Conservation (phyloP, 2,797 vertebrate species). For the Bovichtus variegatus region DNA sequence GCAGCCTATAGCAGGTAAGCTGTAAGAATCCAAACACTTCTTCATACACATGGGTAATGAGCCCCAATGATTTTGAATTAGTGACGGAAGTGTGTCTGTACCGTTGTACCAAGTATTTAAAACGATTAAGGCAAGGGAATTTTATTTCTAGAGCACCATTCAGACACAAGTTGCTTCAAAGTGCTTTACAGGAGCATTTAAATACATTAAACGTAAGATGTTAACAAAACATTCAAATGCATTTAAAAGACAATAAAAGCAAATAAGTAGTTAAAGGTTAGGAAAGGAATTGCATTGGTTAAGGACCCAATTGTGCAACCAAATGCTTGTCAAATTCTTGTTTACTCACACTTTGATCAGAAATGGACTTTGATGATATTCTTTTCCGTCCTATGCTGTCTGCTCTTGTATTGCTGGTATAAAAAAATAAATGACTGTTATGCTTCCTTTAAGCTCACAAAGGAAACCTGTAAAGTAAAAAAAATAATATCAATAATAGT, state of each 20-base stretch:
- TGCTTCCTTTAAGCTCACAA: neutral
- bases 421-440: too few relatives aligned
- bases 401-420: neutral
- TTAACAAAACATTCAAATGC: too few relatives aligned
- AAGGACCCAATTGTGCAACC: too few relatives aligned
- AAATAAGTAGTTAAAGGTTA: too few relatives aligned
- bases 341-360: neutral
- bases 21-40: neutral
- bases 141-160: too few relatives aligned
- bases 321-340: neutral
- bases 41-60: neutral
- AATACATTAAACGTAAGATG: too few relatives aligned
- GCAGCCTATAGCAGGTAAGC: slow-evolving; percentile 89
- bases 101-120: neutral
- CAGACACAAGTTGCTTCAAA: too few relatives aligned
- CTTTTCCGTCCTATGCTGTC: neutral
- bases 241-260: too few relatives aligned
- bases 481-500: too few relatives aligned
- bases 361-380: too few relatives aligned
- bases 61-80: neutral
- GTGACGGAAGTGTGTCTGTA: neutral
- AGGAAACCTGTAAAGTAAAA: neutral
- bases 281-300: too few relatives aligned
- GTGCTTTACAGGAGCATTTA: too few relatives aligned
- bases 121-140: neutral